Conservation (phyloP, 2,888 invertebrate species). For the Argyresthia albistria region DNA sequence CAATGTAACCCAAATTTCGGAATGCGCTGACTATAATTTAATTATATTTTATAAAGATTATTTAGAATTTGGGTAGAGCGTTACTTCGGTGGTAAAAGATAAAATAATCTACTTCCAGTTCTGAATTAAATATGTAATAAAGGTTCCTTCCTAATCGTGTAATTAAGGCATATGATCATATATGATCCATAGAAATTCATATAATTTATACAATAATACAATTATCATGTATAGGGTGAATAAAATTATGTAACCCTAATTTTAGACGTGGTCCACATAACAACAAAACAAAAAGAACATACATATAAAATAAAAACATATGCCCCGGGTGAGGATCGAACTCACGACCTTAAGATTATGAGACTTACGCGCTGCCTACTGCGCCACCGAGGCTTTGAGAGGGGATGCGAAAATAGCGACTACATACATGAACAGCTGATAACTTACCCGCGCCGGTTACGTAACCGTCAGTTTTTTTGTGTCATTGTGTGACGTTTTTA, state of each 20-base stretch:
- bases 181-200: too few relatives aligned
- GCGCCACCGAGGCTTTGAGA: conserved; percentile 80
- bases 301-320: conserved; percentile 29
- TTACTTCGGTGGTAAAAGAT: too few relatives aligned
- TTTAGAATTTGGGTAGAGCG: too few relatives aligned
- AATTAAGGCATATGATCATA: too few relatives aligned
- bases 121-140: too few relatives aligned
- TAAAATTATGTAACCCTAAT: neutral
- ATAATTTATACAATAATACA: too few relatives aligned
- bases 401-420: neutral
- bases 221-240: too few relatives aligned
- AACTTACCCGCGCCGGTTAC: neutral
- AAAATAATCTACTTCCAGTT: too few relatives aligned
- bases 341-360: conserved; percentile 96
- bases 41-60: too few relatives aligned
- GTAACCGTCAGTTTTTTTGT: neutral
- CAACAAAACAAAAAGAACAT: neutral
- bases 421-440: neutral
- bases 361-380: conserved; percentile 93
- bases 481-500: neutral
- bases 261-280: neutral
- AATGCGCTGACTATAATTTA: too few relatives aligned
- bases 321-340: conserved; percentile 96
- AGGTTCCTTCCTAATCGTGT: too few relatives aligned
- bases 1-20: too few relatives aligned